Conservation (phyloP, 2,888 invertebrate genomes). For the Drosophila mulleri region DNA sequence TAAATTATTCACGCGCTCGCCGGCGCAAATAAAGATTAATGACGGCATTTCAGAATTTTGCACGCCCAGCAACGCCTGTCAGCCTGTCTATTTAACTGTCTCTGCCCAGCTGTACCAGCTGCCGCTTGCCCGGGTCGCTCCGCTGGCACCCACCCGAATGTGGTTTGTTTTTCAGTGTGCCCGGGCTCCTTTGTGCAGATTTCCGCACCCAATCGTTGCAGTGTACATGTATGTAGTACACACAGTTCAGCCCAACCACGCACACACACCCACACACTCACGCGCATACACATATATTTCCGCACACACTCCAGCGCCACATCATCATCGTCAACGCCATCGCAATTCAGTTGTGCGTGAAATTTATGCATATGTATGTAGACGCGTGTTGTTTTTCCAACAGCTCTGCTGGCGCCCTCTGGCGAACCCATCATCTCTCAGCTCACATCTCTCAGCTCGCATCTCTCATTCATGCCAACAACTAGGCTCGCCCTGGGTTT, state of each 20-base stretch:
- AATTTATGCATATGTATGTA: conserved; percentile 60
- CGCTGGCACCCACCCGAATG: not conserved
- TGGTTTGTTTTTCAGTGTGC: conserved; percentile 51
- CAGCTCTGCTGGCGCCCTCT: conserved; percentile 17
- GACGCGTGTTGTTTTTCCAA: conserved; percentile 51
- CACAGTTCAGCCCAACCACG: conserved; percentile 6
- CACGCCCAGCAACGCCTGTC: conserved; percentile 73
- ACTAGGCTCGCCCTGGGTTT: conserved; percentile 33
- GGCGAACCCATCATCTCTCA: not conserved
- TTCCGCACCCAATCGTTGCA: conserved; percentile 59
- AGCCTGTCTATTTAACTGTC: conserved; percentile 71
- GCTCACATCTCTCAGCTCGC: not conserved
- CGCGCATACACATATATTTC: conserved; percentile 1
- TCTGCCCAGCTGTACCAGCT: conserved; percentile 9
- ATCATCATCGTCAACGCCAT: conserved; percentile 29
- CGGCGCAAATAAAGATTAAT: conserved; percentile 82
- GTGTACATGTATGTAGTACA: not conserved
- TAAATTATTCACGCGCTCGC: conserved; percentile 80
- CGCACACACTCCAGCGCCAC: conserved; percentile 18
- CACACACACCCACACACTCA: not conserved
- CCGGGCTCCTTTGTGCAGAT: conserved; percentile 67
- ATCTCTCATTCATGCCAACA: not conserved
- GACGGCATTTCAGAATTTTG: conserved; percentile 70
- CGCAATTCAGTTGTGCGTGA: conserved; percentile 55
- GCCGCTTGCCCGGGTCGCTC: not conserved